phyloP scores from a whole-genome alignment of 2,797 vertebrate genomes.

The Alosa sapidissima region DNA sequence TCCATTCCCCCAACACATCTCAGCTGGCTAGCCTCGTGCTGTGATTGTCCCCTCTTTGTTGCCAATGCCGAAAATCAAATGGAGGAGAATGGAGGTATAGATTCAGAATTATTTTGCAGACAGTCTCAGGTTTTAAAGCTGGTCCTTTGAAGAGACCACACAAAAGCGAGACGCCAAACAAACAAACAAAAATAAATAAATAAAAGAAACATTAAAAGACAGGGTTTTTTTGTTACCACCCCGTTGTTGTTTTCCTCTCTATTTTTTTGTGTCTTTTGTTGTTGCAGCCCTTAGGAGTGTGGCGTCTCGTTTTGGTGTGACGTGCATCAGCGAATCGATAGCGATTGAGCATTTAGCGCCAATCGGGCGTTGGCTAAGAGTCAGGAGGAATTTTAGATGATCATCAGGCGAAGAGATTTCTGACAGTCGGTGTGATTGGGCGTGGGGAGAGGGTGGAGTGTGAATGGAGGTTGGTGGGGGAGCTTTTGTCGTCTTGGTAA shows the following conservation, averaged over 20 bases:
- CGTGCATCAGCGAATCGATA: slow-evolving; percentile 44
- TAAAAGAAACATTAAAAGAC: background rate
- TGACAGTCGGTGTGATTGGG: background rate
- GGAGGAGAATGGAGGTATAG: background rate
- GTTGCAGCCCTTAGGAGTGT: background rate
- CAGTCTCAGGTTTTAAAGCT: background rate
- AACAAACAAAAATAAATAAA: slow-evolving; percentile 13
- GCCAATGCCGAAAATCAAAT: background rate
- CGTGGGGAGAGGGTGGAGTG: background rate
- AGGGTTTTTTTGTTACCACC: background rate
- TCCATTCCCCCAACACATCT: background rate
- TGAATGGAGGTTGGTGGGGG: slow-evolving; percentile 13
- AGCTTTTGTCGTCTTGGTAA: slow-evolving; percentile 42
- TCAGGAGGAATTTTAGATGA: slow-evolving; percentile 35
- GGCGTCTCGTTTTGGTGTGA: slow-evolving; percentile 27
- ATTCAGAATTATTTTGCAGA: background rate
- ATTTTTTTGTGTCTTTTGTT: slow-evolving; percentile 5
- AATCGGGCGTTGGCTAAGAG: slow-evolving; percentile 36
- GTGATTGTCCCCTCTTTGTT: slow-evolving; percentile 9
- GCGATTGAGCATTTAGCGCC: slow-evolving; percentile 39
- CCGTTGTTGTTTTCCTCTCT: background rate
- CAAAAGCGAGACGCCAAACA: background rate
- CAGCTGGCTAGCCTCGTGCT: background rate
- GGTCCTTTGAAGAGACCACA: slow-evolving; percentile 2
- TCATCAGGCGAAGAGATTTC: slow-evolving; percentile 2